Conservation (phyloP, 2,888 invertebrate species). For the Xestia rhomboidea region DNA sequence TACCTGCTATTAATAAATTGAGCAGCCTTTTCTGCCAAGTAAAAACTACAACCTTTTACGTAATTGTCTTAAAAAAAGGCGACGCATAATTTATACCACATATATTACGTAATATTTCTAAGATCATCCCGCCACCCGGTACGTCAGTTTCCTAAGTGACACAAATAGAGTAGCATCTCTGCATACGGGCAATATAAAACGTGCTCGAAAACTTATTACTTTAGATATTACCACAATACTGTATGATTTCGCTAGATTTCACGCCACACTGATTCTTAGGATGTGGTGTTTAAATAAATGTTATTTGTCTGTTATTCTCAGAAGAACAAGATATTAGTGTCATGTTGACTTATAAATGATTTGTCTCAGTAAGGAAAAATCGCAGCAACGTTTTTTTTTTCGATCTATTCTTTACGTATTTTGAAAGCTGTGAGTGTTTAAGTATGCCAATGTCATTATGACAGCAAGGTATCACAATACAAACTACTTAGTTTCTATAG, state of each 20-base stretch:
- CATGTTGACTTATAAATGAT: constrained; percentile 3
- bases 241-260: constrained; percentile 64
- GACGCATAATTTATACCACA: constrained; percentile 32
- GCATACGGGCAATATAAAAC: constrained; percentile 88
- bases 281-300: constrained; percentile 30
- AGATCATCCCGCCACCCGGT: constrained; percentile 31
- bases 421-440: not conserved
- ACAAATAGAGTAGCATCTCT: constrained; percentile 86
- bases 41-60: not conserved
- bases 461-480: not conserved
- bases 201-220: constrained; percentile 84
- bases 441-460: no score
- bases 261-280: constrained; percentile 38
- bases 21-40: not conserved
- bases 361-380: not conserved
- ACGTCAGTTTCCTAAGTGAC: constrained; percentile 83
- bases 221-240: constrained; percentile 73
- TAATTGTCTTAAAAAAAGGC: no score
- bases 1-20: not conserved
- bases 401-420: no score
- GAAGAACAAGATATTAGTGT: constrained; percentile 1
- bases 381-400: not conserved
- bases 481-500: not conserved
- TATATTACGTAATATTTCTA: constrained; percentile 41
- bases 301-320: not conserved